These are phyloP conservation scores for Prunella himalayana DNA, from an alignment of 2,113 vertebrate genomes.

Conservation along the genomic window DNA sequence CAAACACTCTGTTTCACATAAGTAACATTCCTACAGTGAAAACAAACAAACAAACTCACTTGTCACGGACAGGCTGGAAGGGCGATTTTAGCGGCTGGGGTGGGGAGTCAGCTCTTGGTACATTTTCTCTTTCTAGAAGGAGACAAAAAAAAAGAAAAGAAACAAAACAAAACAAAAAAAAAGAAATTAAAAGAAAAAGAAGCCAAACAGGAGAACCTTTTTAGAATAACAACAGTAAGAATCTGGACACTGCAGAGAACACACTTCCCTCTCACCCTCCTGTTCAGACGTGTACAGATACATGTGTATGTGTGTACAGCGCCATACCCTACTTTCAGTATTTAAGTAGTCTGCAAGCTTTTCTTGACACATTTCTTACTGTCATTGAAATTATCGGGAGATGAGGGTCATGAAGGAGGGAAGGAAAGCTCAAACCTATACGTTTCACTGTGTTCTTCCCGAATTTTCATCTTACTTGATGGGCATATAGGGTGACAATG, in stretches of 20 bases:
- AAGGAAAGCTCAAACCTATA: neutral
- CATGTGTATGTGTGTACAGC: neutral
- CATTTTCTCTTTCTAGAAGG: constrained; percentile 85
- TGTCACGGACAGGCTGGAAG: constrained; percentile 93
- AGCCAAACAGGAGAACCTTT: neutral
- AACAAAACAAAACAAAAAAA: neutral
- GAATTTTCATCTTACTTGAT: neutral
- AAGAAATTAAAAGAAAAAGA: neutral
- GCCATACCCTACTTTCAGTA: neutral
- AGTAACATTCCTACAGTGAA: constrained; percentile 56
- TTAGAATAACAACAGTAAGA: neutral
- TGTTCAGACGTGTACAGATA: neutral
- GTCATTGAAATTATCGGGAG: neutral
- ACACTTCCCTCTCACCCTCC: neutral
- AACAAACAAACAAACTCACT: constrained; percentile 79
- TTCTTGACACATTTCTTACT: neutral
- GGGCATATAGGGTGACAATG: neutral
- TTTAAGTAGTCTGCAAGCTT: neutral
- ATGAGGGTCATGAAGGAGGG: neutral
- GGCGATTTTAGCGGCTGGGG: constrained; percentile 88
- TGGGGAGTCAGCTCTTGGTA: constrained; percentile 85
- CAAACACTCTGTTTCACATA: constrained; percentile 41
- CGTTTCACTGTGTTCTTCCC: fast-evolving
- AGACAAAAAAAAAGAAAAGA: neutral
- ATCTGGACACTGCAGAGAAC: neutral